A percentile compares a stretch with the other conserved stretches of the same genome.
phyloP scores from a whole-genome alignment of 2,888 invertebrate genomes.

The Drosophila peninsularis region DNA sequence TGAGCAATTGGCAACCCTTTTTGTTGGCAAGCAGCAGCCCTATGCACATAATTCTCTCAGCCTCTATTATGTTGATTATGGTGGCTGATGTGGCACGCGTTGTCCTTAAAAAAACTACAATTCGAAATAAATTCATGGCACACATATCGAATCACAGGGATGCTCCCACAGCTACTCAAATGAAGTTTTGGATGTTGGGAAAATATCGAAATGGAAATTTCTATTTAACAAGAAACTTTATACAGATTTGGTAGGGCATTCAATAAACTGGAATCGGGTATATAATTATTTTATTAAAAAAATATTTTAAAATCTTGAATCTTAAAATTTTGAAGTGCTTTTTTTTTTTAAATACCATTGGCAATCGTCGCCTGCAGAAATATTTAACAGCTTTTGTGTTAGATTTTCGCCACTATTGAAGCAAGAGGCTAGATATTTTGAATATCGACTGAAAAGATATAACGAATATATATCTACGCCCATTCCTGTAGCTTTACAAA shows the following conservation, averaged over 20 bases:
- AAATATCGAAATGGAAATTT: constrained; percentile 19
- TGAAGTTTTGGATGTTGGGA: not conserved
- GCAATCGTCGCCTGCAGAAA: no score
- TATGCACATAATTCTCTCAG: constrained; percentile 59
- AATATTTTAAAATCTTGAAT: no score
- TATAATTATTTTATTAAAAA: not conserved
- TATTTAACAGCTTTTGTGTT: no score
- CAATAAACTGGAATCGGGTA: not conserved
- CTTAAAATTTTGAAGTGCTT: no score
- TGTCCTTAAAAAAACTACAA: constrained; percentile 11
- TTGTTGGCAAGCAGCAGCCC: constrained; percentile 40
- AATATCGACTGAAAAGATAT: no score
- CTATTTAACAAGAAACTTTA: not conserved
- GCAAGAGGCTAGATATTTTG: no score
- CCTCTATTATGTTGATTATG: constrained; percentile 60
- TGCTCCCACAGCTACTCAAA: constrained; percentile 38
- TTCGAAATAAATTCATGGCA: constrained; percentile 17
- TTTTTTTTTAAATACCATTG: no score
- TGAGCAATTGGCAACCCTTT: constrained; percentile 48
- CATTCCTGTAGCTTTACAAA: no score
- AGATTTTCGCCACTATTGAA: no score
- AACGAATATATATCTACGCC: no score
- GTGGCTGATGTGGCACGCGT: constrained; percentile 55
- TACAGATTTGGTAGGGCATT: not conserved
- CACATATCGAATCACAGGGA: constrained; percentile 24